Base-by-base conservation (phyloP, 1,140 invertebrate species). In the Leptoteleia sp. region DNA sequence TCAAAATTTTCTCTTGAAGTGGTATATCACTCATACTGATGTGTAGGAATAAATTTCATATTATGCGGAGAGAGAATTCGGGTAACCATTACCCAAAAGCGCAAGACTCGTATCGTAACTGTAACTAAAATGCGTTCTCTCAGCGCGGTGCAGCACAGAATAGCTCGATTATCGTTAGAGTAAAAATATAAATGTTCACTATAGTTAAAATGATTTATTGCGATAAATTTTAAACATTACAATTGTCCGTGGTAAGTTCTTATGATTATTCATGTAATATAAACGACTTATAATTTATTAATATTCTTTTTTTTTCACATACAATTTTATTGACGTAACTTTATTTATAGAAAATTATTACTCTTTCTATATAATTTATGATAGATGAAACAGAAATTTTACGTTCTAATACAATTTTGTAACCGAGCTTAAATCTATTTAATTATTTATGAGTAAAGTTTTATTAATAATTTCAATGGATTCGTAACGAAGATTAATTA, bases 201-300 rank as follows among this genome's bases (percentile, higher is more conserved):
- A 65, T 65, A 59, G 45, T 65, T 65, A 65, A 64, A 65, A 65
- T 65, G 59, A 50, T 75, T 75, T 75, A 65, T 75, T 65, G 70
- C 59, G 59, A 73, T 73, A 64, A 73, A 73, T 73, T 73, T 64
- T 12, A 73, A 73, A 73, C 70, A 64, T 73, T 73, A 73, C 70
- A 73, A 73, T 73, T 62, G 68, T 62, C 57, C 68, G 68, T 62
- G 68, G 55, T 62, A 72, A 72, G 40, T 62, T 71, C 57, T 72
- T 62, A 57, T 52, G 57, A 64, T 73, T 62, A 64, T 64, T 50
- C 16, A 40, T 64, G 33, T 64, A 64, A 62, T 64, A 48, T 64
- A 73, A 73, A 73, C 19, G 50, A 48, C 59, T 72, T 55, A 64
- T 73, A 62, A 62, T 73, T 57, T 64, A 73, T 55, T 12, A 47